Conservation (phyloP, 2,888 invertebrate genomes). For the Trichogramma evanescens region DNA sequence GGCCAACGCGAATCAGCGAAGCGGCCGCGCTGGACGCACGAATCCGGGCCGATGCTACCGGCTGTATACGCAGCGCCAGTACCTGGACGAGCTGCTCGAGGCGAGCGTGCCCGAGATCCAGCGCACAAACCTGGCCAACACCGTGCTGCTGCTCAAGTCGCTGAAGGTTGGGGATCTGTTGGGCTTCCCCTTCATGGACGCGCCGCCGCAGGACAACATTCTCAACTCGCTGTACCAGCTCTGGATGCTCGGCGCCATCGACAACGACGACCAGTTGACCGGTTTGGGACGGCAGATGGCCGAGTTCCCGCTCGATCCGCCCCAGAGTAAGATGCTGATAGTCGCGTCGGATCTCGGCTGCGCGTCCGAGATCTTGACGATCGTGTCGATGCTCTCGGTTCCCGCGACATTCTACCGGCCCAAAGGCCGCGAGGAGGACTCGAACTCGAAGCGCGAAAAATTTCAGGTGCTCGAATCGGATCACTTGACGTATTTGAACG, state of each 20-base stretch:
- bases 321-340: constrained; percentile 97
- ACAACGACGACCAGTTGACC: constrained; percentile 91
- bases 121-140: constrained; percentile 95
- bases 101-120: constrained; percentile 98
- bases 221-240: constrained; percentile 98
- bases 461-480: constrained; percentile 99
- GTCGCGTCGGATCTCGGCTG: constrained; percentile 92
- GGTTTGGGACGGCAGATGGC: constrained; percentile 95
- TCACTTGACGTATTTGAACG: constrained; percentile 91
- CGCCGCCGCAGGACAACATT: constrained; percentile 97
- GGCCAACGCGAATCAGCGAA: too few relatives aligned
- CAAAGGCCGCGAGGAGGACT: constrained; percentile 96
- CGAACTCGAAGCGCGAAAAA: constrained; percentile 93
- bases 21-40: too few relatives aligned
- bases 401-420: constrained; percentile 98
- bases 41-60: too few relatives aligned
- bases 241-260: constrained; percentile 98
- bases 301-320: constrained; percentile 97
- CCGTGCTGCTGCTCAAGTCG: constrained; percentile 88
- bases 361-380: constrained; percentile 85
- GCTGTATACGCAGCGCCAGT: constrained; percentile 97
- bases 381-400: constrained; percentile 98
- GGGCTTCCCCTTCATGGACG: constrained; percentile 99
- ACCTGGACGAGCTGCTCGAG: constrained; percentile 83
- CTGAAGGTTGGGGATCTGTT: constrained; percentile 92